A percentile compares a stretch with the other conserved stretches of the same genome.
Evolutionary conservation across 2,113 vertebrate species (phyloP).

Genomic region (Acrocephalus kingi): DNA sequence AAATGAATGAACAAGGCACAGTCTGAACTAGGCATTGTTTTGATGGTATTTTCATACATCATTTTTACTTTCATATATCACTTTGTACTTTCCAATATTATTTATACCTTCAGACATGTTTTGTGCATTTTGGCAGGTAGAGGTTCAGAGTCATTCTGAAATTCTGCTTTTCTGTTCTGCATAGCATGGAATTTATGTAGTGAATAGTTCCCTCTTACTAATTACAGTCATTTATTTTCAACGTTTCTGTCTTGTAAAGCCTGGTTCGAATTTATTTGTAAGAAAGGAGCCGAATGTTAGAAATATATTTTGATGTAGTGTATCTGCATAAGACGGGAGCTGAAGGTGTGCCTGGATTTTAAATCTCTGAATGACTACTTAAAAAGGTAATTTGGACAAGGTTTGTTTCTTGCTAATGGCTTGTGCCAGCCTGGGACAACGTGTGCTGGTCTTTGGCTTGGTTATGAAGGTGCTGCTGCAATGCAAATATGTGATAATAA

Average conservation of each 20-base stretch:
- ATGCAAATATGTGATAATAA: constrained; percentile 3
- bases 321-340: neutral
- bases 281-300: neutral
- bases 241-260: neutral
- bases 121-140: neutral
- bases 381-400: neutral
- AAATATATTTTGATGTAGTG: neutral
- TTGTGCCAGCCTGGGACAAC: neutral
- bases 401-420: neutral
- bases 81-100: neutral
- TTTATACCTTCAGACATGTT: neutral
- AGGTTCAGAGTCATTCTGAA: neutral
- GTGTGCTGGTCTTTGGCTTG: neutral
- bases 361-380: neutral
- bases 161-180: neutral
- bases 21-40: neutral
- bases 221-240: constrained; percentile 6
- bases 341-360: neutral
- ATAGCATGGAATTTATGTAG: neutral
- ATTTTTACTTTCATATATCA: constrained; percentile 21
- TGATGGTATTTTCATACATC: constrained; percentile 17
- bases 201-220: neutral
- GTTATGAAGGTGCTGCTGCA: neutral
- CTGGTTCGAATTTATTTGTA: neutral
- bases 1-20: neutral